Evolutionary conservation across 2,888 invertebrate genomes (phyloP), one percentile per base, ranked within the genome.

Genomic region (Aspidapion aeneum): DNA sequence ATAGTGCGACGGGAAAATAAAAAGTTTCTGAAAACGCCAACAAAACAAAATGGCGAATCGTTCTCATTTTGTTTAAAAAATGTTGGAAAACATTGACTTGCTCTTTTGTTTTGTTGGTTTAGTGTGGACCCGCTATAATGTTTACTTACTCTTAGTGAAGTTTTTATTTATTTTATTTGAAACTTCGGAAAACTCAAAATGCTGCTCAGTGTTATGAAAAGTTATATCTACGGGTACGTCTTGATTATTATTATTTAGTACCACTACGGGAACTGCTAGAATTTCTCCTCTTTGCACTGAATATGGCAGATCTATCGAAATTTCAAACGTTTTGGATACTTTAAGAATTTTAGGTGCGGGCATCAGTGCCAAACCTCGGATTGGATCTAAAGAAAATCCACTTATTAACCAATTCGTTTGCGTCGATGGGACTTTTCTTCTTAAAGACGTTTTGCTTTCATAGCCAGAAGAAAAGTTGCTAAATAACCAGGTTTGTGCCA

Each of bases 221-320:
- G 92, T 91, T 0, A 98, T 88, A 72, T 93, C 91, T 0, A 91
- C 92, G 16, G 84, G 84, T 0, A 91, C 83, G 68, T 93, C 89
- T 64, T 88, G 87, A 16, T 89, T 87, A 80, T 94, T 84, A 73
- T 96, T 93, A 79, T 96, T 98, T 79, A 92, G 94, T 7, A 98
- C 87, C 1, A 93, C 89, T 12, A 94, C 88, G 56, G 96, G 91
- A 60, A 96, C 86, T 0, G 94, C 90, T 61, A 98, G 85, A 7
- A 92, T 89, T 83, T 99, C 99, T 20, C 96, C 96, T 66, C 90
- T 86, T 71, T 94, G 90, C 16, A 98, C 87, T 0, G 92, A 89
- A 72, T 93, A 91, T 0, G 98, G 98, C 57, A 98, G 80, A 75
- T 96, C 93, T 7, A 95, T 84, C 7, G 90, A 87, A 54, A 97